A percentile compares a stretch with the other conserved stretches of the same genome.
Conservation (phyloP, 2,113 vertebrate species). For the Gobio gobio region DNA sequence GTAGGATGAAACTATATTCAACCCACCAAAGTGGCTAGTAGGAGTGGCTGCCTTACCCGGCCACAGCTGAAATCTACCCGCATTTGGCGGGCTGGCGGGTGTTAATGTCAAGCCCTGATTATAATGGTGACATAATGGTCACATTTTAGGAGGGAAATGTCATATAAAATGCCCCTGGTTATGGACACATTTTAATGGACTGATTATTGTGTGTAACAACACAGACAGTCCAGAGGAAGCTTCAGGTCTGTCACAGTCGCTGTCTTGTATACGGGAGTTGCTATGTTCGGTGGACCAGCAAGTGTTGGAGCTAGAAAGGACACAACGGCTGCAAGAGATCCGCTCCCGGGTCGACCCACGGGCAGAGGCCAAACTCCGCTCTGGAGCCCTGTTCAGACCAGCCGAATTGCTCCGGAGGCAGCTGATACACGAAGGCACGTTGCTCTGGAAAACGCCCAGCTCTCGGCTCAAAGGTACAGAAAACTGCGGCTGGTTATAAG, state of each 20-base stretch:
- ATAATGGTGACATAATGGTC: no score
- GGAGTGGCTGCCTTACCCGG: no score
- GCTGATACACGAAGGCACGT: constrained; percentile 84
- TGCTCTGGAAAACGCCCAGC: constrained; percentile 87
- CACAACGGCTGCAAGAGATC: constrained; percentile 85
- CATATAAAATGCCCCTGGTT: not conserved
- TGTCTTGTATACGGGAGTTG: constrained; percentile 81
- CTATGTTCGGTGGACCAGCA: constrained; percentile 85
- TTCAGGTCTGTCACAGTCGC: constrained; percentile 71
- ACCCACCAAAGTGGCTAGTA: no score
- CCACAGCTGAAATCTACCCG: no score
- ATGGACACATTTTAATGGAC: not conserved
- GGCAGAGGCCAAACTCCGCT: constrained; percentile 72
- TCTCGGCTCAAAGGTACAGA: constrained; percentile 84
- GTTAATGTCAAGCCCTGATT: no score
- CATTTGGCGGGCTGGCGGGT: no score
- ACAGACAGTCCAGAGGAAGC: constrained; percentile 85
- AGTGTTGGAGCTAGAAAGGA: constrained; percentile 84
- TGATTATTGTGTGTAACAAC: not conserved
- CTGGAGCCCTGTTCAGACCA: constrained; percentile 77
- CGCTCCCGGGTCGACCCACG: constrained; percentile 81
- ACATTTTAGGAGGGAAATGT: no score
- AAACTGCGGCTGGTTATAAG: not conserved
- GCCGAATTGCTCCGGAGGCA: constrained; percentile 84
- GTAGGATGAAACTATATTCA: no score